Percentiles rank a stretch among this genome's conserved stretches.
Conservation (phyloP, 2,113 vertebrate genomes). For the Myiozetetes cayanensis region DNA sequence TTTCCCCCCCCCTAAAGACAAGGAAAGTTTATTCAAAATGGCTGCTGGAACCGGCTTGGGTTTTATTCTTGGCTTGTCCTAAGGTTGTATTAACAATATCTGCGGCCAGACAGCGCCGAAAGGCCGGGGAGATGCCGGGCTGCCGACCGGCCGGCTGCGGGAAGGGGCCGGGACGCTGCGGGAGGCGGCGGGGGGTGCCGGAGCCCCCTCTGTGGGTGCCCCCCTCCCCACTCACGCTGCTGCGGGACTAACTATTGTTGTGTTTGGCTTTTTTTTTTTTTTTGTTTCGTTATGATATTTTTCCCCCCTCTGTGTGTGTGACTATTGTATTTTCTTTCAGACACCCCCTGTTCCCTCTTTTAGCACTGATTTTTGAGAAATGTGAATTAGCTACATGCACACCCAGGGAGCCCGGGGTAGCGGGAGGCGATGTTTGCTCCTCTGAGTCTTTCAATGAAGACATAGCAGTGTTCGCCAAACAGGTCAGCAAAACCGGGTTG, state of each 20-base stretch:
- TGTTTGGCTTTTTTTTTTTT: background rate
- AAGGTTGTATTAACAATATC: constrained; percentile 46
- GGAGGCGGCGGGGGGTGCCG: background rate
- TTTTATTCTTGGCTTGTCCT: constrained; percentile 65
- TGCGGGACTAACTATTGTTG: constrained; percentile 57
- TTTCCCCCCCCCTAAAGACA: background rate
- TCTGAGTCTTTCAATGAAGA: constrained; percentile 99
- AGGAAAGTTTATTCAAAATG: constrained; percentile 78
- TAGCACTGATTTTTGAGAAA: constrained; percentile 99
- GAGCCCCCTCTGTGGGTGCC: background rate
- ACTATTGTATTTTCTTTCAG: constrained; percentile 90
- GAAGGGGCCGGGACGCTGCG: background rate
- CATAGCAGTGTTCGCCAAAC: constrained; percentile 99
- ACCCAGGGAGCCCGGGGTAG: constrained; percentile 98
- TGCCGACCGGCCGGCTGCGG: background rate
- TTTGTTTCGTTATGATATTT: background rate
- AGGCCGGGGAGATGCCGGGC: background rate
- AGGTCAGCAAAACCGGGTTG: constrained; percentile 85
- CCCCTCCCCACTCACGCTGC: background rate
- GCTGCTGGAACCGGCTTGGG: constrained; percentile 71
- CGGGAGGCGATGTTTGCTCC: constrained; percentile 98
- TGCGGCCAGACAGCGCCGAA: background rate
- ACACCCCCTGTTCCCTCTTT: constrained; percentile 98
- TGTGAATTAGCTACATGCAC: constrained; percentile 99
- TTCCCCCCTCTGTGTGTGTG: constrained; percentile 66